Base-by-base conservation (phyloP, 2,797 vertebrate genomes). In the Austrolebias charrua region DNA sequence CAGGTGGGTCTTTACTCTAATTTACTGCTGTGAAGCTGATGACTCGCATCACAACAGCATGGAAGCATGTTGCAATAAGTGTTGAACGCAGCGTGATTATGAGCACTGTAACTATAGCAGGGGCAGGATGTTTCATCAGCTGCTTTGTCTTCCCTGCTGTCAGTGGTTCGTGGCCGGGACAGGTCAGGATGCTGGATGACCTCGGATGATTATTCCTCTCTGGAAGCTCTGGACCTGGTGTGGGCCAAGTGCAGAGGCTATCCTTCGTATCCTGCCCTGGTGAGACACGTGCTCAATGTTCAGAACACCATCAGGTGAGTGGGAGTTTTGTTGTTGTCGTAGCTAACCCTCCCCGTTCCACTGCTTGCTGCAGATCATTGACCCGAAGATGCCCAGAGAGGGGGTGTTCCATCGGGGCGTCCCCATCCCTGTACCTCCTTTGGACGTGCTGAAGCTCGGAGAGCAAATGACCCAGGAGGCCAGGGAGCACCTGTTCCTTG, bases 391-490 rank as follows among this genome's bases (percentile, higher is more conserved):
- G 98, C 96, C 98, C 8, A 93, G 98, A 65, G 98, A 99, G 88
- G 98, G 98, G 40, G 95, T 99, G 86, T 98, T 99, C 81, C 98
- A 99, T 82, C 93, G 96, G 0, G 98, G 98, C 0, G 98, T 99
- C 65, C 98, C 98, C 10, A 99, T 99, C 65, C 98, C 98, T 0
- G 98, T 99, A 55, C 98, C 98, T n/a, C 98, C 98, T 14, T 68
- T 97, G 79, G 98, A 99, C 84, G 98, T 99, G 83, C 93, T 99
- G 78, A 98, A 99, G 88, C 92, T 99, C 45, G 98, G 98, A 56
- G 97, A 99, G 88, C 97, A 98, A 87, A 98, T 98, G 97, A 98
- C 96, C 75, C 96, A 98, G 91, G 98, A 99, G 92, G 96, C 97
- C 42, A 91, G 95, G 16, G 98, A 99, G 90, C 98, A 98, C 89